Evolutionary conservation across 2,888 invertebrate species (phyloP).

Genomic region (Yponomeuta cagnagella): DNA sequence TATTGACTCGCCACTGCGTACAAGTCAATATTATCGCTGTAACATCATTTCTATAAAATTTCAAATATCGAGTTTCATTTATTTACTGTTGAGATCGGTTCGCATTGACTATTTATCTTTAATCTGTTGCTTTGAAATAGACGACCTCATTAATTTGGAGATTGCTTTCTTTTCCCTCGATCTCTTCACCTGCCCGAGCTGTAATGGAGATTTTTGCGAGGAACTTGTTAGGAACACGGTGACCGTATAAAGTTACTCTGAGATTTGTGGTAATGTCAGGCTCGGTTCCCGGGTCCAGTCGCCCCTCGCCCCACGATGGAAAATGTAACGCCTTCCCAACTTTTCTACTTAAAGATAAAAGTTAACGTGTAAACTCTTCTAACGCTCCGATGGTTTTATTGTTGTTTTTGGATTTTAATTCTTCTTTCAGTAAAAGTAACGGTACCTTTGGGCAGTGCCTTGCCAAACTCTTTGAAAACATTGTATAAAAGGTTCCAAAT

Average conservation of each 20-base stretch:
- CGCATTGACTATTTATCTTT: conserved; percentile 33
- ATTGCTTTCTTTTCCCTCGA: conserved; percentile 21
- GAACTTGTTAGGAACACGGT: neutral
- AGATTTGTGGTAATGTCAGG: conserved; percentile 13
- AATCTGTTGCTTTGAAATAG: conserved; percentile 39
- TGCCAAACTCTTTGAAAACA: neutral
- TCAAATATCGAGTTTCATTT: conserved; percentile 28
- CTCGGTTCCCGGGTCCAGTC: conserved; percentile 13
- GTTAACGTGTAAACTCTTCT: conserved; percentile 56
- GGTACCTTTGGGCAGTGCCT: neutral
- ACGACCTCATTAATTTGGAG: conserved; percentile 31
- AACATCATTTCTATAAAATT: conserved; percentile 26
- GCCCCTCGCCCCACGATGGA: conserved; percentile 51
- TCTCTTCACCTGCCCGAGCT: neutral
- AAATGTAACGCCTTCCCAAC: conserved; percentile 52
- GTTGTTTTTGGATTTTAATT: conserved; percentile 43
- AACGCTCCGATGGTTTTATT: conserved; percentile 46
- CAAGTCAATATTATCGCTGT: neutral
- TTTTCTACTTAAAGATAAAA: conserved; percentile 63
- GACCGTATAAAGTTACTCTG: conserved; percentile 1
- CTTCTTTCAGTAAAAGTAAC: conserved; percentile 3
- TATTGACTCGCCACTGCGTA: neutral
- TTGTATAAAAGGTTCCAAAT: neutral
- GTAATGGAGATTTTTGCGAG: neutral
- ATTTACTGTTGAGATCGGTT: conserved; percentile 29